Evolutionary conservation across 2,113 vertebrate genomes (phyloP).

Genomic region (Catharus bicknelli): DNA sequence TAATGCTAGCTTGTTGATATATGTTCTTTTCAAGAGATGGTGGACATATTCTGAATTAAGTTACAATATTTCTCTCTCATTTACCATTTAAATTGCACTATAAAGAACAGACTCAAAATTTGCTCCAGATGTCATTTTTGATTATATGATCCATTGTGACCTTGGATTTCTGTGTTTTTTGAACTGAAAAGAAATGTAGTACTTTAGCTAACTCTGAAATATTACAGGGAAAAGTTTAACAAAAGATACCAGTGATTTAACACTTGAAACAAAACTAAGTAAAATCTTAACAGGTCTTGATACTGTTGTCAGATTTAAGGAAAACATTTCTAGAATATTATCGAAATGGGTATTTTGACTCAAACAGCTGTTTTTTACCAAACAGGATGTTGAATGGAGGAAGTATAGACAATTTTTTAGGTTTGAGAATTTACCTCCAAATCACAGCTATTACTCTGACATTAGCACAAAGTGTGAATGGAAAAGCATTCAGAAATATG

Average conservation of each 20-base stretch:
- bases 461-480: rapidly evolving
- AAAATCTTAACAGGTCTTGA: neutral
- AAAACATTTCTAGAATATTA: neutral
- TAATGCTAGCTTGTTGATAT: neutral
- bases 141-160: neutral
- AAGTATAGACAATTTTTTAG: neutral
- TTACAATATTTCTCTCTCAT: neutral
- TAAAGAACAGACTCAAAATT: neutral
- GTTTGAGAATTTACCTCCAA: neutral
- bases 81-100: neutral
- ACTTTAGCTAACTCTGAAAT: neutral
- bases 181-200: neutral
- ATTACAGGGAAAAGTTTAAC: neutral
- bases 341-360: neutral
- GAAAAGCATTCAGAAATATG: neutral
- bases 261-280: neutral
- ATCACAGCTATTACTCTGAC: neutral
- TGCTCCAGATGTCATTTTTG: neutral
- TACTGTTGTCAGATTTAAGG: neutral
- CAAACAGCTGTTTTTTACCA: neutral
- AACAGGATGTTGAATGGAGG: neutral
- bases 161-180: neutral
- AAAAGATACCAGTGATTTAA: neutral
- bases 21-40: neutral
- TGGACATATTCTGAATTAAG: neutral